A percentile compares a stretch with the other conserved stretches of the same genome.
phyloP scores from a whole-genome alignment of 2,113 vertebrate species.

The Pseudorasbora parva region DNA sequence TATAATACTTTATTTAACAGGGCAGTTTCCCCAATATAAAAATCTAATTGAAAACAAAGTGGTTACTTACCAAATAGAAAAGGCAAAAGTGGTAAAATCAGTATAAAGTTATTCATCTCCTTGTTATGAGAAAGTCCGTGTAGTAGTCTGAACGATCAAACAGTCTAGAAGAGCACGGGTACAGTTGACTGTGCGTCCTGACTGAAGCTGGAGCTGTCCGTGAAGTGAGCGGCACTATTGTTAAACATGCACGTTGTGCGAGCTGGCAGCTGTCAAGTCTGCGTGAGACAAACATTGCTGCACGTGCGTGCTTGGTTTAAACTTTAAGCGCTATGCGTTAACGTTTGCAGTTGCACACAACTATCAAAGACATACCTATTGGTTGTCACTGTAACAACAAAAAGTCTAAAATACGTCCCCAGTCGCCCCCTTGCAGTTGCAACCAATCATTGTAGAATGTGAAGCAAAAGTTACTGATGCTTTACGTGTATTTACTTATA shows the following conservation, averaged over 20 bases:
- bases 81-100: not conserved
- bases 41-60: not conserved
- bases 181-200: not conserved
- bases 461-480: not conserved
- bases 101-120: conserved; percentile 20
- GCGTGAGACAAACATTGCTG: not conserved
- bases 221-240: not conserved
- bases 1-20: not conserved
- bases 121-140: not conserved
- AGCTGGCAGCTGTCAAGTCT: conserved; percentile 35
- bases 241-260: not conserved
- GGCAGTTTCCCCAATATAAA: not conserved
- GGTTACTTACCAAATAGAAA: conserved; percentile 40
- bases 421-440: not conserved
- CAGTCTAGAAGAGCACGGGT: not conserved
- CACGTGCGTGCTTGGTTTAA: not conserved
- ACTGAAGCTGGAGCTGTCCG: not conserved
- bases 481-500: not conserved
- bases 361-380: not conserved
- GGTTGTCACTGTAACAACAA: not conserved
- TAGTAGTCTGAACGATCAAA: not conserved
- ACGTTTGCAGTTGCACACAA: not conserved
- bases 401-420: not conserved
- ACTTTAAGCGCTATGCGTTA: not conserved
- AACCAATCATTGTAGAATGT: not conserved